Percentiles rank a stretch among this genome's conserved stretches.
These are phyloP conservation scores for Nesometra sesokonis DNA, from an alignment of 35 echinoderm and acorn worm species.

Conservation along the genomic window DNA sequence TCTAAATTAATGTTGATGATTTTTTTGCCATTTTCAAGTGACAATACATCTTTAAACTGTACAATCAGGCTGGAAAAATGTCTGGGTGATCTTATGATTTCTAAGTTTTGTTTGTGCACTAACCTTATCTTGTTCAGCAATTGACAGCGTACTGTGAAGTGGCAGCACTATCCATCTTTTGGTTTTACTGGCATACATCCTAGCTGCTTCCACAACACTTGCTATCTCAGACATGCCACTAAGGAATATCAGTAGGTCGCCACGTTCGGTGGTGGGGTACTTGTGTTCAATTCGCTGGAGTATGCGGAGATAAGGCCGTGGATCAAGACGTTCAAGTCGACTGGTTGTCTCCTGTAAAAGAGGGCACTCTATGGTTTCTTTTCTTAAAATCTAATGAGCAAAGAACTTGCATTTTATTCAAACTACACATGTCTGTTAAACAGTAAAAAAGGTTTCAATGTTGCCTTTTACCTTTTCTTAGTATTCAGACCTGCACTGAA, in stretches of 20 bases:
- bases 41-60: too few relatives aligned
- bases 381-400: too few relatives aligned
- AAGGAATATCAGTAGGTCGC: slow-evolving; percentile 84
- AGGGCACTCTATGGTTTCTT: too few relatives aligned
- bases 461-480: too few relatives aligned
- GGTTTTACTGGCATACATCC: slow-evolving; percentile 66
- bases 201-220: slow-evolving; percentile 70
- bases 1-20: too few relatives aligned
- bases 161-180: slow-evolving; percentile 82
- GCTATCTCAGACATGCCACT: slow-evolving; percentile 95
- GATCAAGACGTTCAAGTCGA: slow-evolving; percentile 73
- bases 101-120: background rate
- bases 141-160: slow-evolving; percentile 80
- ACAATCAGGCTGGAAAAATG: too few relatives aligned
- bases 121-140: slow-evolving; percentile 95
- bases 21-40: too few relatives aligned
- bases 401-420: too few relatives aligned
- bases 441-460: too few relatives aligned
- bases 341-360: slow-evolving; percentile 35
- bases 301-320: slow-evolving; percentile 87
- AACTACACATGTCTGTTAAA: too few relatives aligned
- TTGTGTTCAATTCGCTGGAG: slow-evolving; percentile 95
- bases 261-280: slow-evolving; percentile 79
- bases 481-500: too few relatives aligned
- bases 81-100: too few relatives aligned